These are phyloP conservation scores for Drosophila biarmipes DNA, from an alignment of 1,140 invertebrate genomes.

Conservation along the genomic window DNA sequence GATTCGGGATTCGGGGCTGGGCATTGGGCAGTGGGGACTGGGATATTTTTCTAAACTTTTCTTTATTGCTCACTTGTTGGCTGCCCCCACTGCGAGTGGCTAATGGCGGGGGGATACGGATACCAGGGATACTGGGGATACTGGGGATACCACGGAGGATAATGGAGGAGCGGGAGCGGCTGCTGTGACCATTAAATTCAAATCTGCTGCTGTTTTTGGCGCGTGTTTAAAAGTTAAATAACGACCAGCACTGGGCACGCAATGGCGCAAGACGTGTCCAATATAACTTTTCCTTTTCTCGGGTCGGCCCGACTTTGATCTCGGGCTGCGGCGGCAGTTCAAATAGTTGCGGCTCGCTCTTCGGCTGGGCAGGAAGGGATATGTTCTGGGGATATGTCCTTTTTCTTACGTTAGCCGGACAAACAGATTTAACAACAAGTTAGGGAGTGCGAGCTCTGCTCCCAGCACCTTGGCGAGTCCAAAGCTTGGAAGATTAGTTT, in stretches of 20 bases:
- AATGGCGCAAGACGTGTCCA: constrained; percentile 79
- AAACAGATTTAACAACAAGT: constrained; percentile 65
- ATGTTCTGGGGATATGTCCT: constrained; percentile 42
- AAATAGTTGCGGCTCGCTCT: constrained; percentile 69
- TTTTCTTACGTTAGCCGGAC: constrained; percentile 3
- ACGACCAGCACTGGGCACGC: constrained; percentile 67
- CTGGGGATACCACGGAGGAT: neutral
- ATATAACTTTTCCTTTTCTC: constrained; percentile 71
- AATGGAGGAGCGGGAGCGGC: constrained; percentile 8
- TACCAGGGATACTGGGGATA: neutral
- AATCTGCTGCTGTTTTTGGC: constrained; percentile 73
- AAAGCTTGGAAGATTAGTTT: constrained; percentile 38
- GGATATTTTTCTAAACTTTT: constrained; percentile 83
- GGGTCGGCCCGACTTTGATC: constrained; percentile 61
- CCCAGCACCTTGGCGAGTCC: constrained; percentile 28
- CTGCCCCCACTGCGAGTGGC: constrained; percentile 53
- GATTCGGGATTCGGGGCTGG: constrained; percentile 1
- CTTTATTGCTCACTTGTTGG: constrained; percentile 83
- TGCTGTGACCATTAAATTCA: constrained; percentile 76
- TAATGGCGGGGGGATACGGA: constrained; percentile 40
- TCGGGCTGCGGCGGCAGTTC: constrained; percentile 57
- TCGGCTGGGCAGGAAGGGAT: constrained; percentile 54
- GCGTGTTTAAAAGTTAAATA: constrained; percentile 83
- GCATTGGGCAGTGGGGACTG: constrained; percentile 17
- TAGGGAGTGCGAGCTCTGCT: constrained; percentile 28